phyloP scores from a whole-genome alignment of 2,797 vertebrate genomes.

The Cuculus canorus region DNA sequence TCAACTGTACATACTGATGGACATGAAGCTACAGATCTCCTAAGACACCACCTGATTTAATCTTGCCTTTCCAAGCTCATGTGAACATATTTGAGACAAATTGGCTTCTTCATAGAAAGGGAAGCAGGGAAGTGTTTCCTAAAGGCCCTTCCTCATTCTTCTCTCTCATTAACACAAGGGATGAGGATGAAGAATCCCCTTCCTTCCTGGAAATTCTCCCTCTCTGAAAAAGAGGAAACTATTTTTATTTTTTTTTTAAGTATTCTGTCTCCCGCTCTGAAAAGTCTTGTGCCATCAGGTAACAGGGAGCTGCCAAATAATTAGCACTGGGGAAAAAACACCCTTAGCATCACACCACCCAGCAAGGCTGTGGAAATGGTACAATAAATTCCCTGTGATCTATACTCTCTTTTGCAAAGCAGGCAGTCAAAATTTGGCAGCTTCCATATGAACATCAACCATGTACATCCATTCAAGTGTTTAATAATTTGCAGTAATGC shows the following conservation, averaged over 20 bases:
- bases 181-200: accelerated
- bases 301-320: background rate
- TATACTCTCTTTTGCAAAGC: background rate
- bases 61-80: background rate
- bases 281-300: background rate
- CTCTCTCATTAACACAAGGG: accelerated
- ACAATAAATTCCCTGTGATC: background rate
- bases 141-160: accelerated
- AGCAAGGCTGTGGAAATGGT: background rate
- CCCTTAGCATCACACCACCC: accelerated
- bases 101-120: background rate
- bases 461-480: background rate
- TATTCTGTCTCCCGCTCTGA: too few relatives aligned
- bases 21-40: background rate
- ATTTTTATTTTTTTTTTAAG: too few relatives aligned
- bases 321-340: background rate
- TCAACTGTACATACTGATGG: background rate
- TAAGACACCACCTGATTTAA: background rate
- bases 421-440: background rate
- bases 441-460: background rate
- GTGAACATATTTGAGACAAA: background rate
- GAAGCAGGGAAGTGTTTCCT: background rate
- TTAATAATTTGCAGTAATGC: background rate
- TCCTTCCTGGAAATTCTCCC: too few relatives aligned
- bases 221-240: too few relatives aligned